Base-by-base conservation (phyloP, 2,113 vertebrate genomes). In the Prionailurus viverrinus region DNA sequence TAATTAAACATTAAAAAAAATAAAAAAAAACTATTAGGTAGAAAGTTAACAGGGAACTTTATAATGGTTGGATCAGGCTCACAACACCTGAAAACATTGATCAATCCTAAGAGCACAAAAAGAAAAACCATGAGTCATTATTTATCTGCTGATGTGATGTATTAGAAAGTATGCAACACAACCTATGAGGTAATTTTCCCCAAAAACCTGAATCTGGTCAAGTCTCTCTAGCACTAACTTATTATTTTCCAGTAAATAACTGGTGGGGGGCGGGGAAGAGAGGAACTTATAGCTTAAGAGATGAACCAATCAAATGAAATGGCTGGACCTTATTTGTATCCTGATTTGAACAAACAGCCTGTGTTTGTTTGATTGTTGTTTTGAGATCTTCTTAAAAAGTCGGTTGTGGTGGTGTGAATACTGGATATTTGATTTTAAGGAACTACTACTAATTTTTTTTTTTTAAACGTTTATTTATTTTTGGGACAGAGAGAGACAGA, bases 161-260 rank as follows among this genome's bases (percentile, higher is more conserved):
- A 93, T n/a, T 79, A 79, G 33, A 74, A 94, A 71, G 11, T 90
- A 71, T 71, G 13, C 36, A 79, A 16, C 19, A 76, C 61, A 69
- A 27, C 19, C 33, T 84, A 3, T 63, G 33, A 96, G 68, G 45
- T 84, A 71, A 33, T 94, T 93, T 78, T 36, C 48, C 13, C 25
- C n/a, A 33, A 76, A 71, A 48, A 27, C 14, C n/a, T 41, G 15
- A 92, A 89, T 78, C 68, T 96, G 19, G 82, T 41, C 65, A 95
- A 53, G 11, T 93, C 61, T 83, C 41, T 79, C 48, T 78, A 48
- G 33, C 90, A 15, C 51, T 66, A 21, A 65, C 58, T 33, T 61
- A 33, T 58, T 96, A 79, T 90, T 89, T 88, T 93, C 90, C 51
- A 79, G 19, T 94, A 55, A 92, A 66, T 82, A 92, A 85, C 63